Conservation (phyloP, 2,888 invertebrate genomes). For the Muschampia plurimacula region DNA sequence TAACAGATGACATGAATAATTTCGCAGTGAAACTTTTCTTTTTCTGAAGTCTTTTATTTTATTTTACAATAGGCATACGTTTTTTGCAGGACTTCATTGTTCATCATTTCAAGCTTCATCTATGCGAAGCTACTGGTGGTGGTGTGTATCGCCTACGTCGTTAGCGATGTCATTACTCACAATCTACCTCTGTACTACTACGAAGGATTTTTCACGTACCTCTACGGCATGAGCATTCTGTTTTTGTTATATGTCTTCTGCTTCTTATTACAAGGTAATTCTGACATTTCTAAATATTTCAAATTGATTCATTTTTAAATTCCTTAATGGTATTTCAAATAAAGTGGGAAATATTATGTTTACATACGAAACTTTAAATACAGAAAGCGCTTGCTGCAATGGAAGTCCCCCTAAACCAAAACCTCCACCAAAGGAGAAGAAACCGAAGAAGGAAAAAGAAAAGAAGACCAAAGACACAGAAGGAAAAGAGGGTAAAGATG, state of each 20-base stretch:
- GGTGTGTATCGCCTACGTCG: slow-evolving; percentile 96
- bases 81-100: slow-evolving; percentile 94
- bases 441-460: slow-evolving; percentile 89
- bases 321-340: not conserved
- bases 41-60: not conserved
- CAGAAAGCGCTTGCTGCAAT: slow-evolving; percentile 94
- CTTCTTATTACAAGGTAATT: slow-evolving; percentile 93
- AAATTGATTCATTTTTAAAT: not conserved
- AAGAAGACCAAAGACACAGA: slow-evolving; percentile 88
- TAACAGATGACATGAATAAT: not conserved
- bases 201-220: slow-evolving; percentile 97
- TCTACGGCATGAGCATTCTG: slow-evolving; percentile 96
- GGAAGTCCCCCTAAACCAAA: slow-evolving; percentile 88
- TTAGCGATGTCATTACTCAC: slow-evolving; percentile 97
- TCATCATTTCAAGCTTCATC: slow-evolving; percentile 98
- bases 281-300: not conserved
- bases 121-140: slow-evolving; percentile 98
- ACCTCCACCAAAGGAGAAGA: slow-evolving; percentile 88
- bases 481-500: slow-evolving; percentile 79
- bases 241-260: slow-evolving; percentile 97
- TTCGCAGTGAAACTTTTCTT: not conserved
- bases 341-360: not conserved
- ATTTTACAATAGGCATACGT: not conserved
- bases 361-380: slow-evolving; percentile 28
- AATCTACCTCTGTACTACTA: slow-evolving; percentile 96